phyloP scores from a whole-genome alignment of 30 jellyfish, hydroid and myxozoan species.

The Aurelia sp. region DNA sequence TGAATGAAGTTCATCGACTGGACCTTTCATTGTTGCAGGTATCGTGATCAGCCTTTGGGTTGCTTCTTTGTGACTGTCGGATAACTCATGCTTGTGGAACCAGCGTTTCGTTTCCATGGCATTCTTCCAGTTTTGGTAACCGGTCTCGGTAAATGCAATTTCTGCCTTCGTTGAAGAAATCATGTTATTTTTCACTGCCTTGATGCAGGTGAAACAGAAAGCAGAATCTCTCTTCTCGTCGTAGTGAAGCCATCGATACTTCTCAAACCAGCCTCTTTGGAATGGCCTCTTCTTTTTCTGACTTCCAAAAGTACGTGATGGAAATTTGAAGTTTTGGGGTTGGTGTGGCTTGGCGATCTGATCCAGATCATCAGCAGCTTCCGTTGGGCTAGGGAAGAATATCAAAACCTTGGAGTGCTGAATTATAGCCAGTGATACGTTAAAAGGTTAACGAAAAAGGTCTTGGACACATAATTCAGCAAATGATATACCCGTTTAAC shows the following conservation, averaged over 20 bases:
- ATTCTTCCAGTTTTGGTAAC: conserved; percentile 74
- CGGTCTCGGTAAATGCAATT: conserved; percentile 53
- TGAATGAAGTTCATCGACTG: conserved; percentile 27
- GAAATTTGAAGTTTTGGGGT: conserved; percentile 32
- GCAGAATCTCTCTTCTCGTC: conserved; percentile 39
- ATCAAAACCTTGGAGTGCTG: conserved; percentile 1
- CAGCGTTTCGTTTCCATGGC: conserved; percentile 45
- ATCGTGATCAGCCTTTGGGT: conserved; percentile 24
- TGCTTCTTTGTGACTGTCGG: conserved; percentile 65
- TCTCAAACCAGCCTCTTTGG: background rate
- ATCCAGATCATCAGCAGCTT: conserved; percentile 7
- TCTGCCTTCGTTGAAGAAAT: conserved; percentile 61
- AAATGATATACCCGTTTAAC: background rate
- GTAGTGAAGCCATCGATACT: conserved; percentile 10
- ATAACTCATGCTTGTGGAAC: conserved; percentile 55
- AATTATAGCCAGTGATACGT: background rate
- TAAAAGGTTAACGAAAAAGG: no score
- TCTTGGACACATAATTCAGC: background rate
- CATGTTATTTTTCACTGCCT: conserved; percentile 73
- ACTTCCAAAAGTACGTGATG: conserved; percentile 15
- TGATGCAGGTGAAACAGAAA: conserved; percentile 68
- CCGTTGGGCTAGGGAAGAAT: background rate
- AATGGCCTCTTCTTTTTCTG: conserved; percentile 14
- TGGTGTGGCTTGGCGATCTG: conserved; percentile 24
- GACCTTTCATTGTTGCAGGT: conserved; percentile 58